Percentiles rank a stretch among this genome's conserved stretches.
phyloP scores from a whole-genome alignment of 2,113 vertebrate species.

The Spea multiplicata region DNA sequence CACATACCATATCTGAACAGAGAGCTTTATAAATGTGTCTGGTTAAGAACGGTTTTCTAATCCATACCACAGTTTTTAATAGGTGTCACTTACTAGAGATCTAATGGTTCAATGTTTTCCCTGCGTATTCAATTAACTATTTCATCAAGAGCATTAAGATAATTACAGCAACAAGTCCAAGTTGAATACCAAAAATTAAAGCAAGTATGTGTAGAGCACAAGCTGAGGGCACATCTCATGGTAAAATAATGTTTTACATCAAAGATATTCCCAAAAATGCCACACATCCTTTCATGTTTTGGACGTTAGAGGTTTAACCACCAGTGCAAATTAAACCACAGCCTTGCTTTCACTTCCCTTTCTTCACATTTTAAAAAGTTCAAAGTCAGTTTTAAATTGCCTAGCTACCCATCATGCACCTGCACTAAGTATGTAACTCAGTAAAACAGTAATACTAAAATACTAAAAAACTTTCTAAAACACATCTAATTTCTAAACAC shows the following conservation, averaged over 20 bases:
- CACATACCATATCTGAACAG: no score
- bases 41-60: no score
- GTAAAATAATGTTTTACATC: slow-evolving; percentile 17
- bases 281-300: slow-evolving; percentile 18
- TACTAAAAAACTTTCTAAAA: no score
- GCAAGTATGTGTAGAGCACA: slow-evolving; percentile 8
- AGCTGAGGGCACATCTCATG: not conserved
- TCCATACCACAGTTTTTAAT: no score
- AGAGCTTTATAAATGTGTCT: no score
- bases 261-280: slow-evolving; percentile 40
- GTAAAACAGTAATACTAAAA: no score
- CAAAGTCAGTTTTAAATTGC: slow-evolving; percentile 23
- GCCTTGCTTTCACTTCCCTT: slow-evolving; percentile 39
- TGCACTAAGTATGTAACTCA: not conserved
- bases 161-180: not conserved
- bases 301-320: slow-evolving; percentile 20
- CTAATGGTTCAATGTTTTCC: not conserved
- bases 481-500: no score
- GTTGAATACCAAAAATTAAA: slow-evolving; percentile 13
- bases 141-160: slow-evolving; percentile 4
- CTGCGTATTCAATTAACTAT: not conserved
- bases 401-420: slow-evolving; percentile 35
- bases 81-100: not conserved
- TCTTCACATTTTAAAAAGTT: slow-evolving; percentile 29
- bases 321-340: slow-evolving; percentile 41